Evolutionary conservation across 2,888 invertebrate species (phyloP).

Genomic region (Pecten maximus): DNA sequence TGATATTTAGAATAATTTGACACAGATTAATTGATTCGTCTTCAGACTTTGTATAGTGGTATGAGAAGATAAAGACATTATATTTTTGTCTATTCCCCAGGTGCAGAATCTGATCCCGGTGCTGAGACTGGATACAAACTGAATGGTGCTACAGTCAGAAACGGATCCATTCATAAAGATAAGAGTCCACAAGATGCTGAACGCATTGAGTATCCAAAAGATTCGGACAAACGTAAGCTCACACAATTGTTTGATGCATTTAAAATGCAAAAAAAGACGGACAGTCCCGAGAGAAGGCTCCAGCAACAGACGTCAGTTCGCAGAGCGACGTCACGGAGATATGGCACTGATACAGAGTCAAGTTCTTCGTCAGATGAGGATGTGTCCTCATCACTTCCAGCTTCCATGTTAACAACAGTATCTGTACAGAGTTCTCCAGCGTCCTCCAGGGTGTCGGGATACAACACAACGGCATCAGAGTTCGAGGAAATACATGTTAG

Average conservation of each 20-base stretch:
- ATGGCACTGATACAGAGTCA: slow-evolving; percentile 65
- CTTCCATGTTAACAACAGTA: background rate
- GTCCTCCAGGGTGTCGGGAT: slow-evolving; percentile 59
- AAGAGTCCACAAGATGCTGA: slow-evolving; percentile 55
- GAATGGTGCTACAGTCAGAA: slow-evolving; percentile 20
- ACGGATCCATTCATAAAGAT: slow-evolving; percentile 36
- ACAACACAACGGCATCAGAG: slow-evolving; percentile 20
- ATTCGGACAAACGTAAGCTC: slow-evolving; percentile 71
- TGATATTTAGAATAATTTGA: too few species aligned
- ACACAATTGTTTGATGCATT: slow-evolving; percentile 68
- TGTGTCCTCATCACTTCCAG: slow-evolving; percentile 15
- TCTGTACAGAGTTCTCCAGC: slow-evolving; percentile 56
- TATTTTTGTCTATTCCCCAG: background rate
- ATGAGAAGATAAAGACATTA: background rate
- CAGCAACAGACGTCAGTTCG: slow-evolving; percentile 54
- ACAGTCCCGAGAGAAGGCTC: slow-evolving; percentile 10
- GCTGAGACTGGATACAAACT: background rate
- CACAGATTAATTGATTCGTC: too few species aligned
- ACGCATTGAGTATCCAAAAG: slow-evolving; percentile 69
- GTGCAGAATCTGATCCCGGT: slow-evolving; percentile 14
- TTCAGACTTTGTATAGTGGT: too few species aligned
- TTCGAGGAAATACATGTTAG: slow-evolving; percentile 9
- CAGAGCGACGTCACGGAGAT: slow-evolving; percentile 58
- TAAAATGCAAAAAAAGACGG: slow-evolving; percentile 55
- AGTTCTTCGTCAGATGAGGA: slow-evolving; percentile 60